Evolutionary conservation across 2,797 vertebrate species (phyloP).

Genomic region (Austrolebias charrua): DNA sequence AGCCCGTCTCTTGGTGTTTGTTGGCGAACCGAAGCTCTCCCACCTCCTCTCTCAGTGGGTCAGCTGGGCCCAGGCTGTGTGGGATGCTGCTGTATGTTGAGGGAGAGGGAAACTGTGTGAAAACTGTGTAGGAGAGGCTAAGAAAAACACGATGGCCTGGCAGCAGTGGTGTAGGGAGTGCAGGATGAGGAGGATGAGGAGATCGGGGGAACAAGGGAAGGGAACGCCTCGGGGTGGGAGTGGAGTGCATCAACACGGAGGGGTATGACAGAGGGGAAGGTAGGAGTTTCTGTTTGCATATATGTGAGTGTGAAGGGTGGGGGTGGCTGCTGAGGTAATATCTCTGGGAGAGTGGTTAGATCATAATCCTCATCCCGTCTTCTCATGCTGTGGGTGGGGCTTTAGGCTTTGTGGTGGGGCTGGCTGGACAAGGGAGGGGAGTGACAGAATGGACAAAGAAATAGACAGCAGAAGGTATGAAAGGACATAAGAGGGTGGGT

Average conservation of each 20-base stretch:
- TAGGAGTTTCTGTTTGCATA: constrained; percentile 54
- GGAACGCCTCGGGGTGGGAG: constrained; percentile 37
- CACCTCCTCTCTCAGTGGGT: constrained; percentile 71
- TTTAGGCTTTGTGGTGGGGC: constrained; percentile 61
- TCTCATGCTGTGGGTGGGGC: constrained; percentile 75
- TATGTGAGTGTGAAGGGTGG: constrained; percentile 48
- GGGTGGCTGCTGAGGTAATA: constrained; percentile 70
- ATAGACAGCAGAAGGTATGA: constrained; percentile 9
- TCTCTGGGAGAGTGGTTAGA: constrained; percentile 68
- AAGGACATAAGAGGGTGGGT: constrained; percentile 44
- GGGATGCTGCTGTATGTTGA: constrained; percentile 74
- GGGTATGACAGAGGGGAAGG: constrained; percentile 61
- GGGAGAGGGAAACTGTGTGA: constrained; percentile 77
- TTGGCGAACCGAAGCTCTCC: constrained; percentile 68
- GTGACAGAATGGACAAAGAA: constrained; percentile 19
- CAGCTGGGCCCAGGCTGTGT: constrained; percentile 76
- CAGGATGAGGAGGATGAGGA: constrained; percentile 68
- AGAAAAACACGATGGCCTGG: constrained; percentile 81
- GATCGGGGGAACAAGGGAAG: constrained; percentile 54
- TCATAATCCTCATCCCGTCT: constrained; percentile 74
- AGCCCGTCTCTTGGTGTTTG: constrained; percentile 52
- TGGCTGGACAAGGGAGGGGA: constrained; percentile 57
- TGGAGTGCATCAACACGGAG: constrained; percentile 38
- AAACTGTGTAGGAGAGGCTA: constrained; percentile 88
- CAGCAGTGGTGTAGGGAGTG: constrained; percentile 72